Evolutionary conservation across 2,113 vertebrate genomes (phyloP).

Genomic region (Psilopsiagon aymara): DNA sequence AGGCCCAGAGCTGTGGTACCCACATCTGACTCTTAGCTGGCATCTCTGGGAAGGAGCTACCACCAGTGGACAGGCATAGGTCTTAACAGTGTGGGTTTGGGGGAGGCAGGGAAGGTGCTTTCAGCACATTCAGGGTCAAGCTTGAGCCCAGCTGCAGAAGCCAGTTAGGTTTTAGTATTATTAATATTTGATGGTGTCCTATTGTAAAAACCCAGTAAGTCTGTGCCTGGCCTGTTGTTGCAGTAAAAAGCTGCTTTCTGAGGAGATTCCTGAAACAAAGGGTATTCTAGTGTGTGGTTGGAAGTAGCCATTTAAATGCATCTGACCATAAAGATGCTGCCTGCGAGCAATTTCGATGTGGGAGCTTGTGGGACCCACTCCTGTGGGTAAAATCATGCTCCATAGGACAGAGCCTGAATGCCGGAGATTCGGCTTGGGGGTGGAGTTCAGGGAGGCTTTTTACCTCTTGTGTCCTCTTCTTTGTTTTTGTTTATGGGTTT

Average conservation of each 20-base stretch:
- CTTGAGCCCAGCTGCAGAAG: neutral
- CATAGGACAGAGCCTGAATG: neutral
- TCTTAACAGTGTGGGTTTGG: neutral
- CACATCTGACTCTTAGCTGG: fast-evolving
- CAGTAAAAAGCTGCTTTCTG: slow-evolving; percentile 3
- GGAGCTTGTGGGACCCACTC: neutral
- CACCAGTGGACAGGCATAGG: fast-evolving
- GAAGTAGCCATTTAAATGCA: slow-evolving; percentile 43
- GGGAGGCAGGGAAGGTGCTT: neutral
- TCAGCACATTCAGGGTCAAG: neutral
- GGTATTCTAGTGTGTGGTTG: neutral
- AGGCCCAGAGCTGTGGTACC: neutral
- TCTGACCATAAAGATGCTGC: slow-evolving; percentile 34
- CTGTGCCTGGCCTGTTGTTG: neutral
- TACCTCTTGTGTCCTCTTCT: slow-evolving; percentile 36
- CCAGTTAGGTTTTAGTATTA: neutral
- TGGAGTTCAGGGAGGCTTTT: slow-evolving; percentile 31
- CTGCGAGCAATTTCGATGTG: neutral
- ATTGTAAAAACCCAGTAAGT: neutral
- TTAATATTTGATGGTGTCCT: neutral
- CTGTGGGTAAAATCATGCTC: neutral
- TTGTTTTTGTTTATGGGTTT: slow-evolving; percentile 71
- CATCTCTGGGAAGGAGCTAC: neutral
- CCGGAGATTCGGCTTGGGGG: neutral
- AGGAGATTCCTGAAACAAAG: slow-evolving; percentile 30